Percentiles rank a stretch among this genome's conserved stretches.
phyloP scores from a whole-genome alignment of 2,888 invertebrate species.

The Philonicus albiceps region DNA sequence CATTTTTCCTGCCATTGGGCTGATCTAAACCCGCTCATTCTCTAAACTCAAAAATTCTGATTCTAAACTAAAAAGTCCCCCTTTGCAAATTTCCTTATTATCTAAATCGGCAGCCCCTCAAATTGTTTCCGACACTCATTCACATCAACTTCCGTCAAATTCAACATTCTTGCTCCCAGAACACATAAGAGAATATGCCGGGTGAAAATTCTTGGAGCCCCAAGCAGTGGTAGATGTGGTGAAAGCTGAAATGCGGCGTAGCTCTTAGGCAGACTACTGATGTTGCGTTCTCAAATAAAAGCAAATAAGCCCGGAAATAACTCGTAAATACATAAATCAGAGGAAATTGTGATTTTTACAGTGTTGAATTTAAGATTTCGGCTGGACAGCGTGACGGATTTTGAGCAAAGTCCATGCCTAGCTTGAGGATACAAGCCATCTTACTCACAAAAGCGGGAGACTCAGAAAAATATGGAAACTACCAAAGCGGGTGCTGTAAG shows the following conservation, averaged over 20 bases:
- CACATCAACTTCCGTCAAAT: conserved; percentile 22
- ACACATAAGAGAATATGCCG: background rate
- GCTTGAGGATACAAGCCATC: background rate
- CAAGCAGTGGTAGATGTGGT: background rate
- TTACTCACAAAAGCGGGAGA: background rate
- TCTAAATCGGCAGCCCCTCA: conserved; percentile 10
- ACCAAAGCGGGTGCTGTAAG: background rate
- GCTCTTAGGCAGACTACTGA: background rate
- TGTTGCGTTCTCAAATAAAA: background rate
- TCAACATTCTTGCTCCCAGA: background rate
- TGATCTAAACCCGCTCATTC: background rate
- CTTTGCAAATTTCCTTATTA: conserved; percentile 15
- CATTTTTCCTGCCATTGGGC: background rate
- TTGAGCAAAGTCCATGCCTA: background rate
- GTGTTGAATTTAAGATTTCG: conserved; percentile 31
- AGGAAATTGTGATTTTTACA: conserved; percentile 50
- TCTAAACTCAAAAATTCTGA: background rate
- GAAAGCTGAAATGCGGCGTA: background rate
- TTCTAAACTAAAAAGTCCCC: too few relatives aligned
- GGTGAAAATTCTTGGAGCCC: background rate
- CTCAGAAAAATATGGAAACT: background rate
- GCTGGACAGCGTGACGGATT: too few relatives aligned
- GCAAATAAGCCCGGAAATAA: conserved; percentile 54
- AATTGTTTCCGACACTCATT: conserved; percentile 34
- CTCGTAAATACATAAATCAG: conserved; percentile 54